Base-by-base conservation (phyloP, 2,113 vertebrate genomes). In the Phocoena phocoena region DNA sequence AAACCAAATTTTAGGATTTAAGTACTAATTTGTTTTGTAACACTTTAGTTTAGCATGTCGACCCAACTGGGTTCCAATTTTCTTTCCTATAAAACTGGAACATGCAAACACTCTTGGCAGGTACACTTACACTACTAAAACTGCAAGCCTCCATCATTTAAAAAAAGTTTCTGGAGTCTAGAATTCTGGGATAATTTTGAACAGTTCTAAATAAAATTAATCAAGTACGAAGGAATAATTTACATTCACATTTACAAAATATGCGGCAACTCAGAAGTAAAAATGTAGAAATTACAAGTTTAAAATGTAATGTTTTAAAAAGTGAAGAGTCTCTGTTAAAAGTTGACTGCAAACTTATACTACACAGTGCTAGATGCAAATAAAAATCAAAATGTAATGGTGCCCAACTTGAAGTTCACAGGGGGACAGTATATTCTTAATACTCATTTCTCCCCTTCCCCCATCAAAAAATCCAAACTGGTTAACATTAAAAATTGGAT, bases 261-360 rank as follows among this genome's bases (percentile, higher is more conserved):
- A 92, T 28, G 28, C 26, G 7, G 89, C 26, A 86, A 71, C 36
- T 92, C 88, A 84, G 83, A 93, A 92, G 44, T 83, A 50, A 88
- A 88, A 92, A 94, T 6, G 4, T 26, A 41, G 2, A 90, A 80
- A 31, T 28, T 83, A 8, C 13, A 91, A 77, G 60, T 73, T 60
- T 36, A 83, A 95, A 97, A 92, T 41, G 65, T 70, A 25, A 84
- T 74, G n/a, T 93, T 95, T 90, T 53, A 84, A 96, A 85, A 92
- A 81, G 50, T 77, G 41, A 65, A 79, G 31, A 67, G 36, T 68
- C 44, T 53, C 33, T 55, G 47, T 55, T 88, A 63, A 62, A 95
- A 96, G 62, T 73, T 93, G 55, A 28, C 55, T 83, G 44, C 4
- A 93, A 93, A 96, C 31, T 83, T 74, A 70, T 3, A 10, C 50